Percentiles rank a stretch among this genome's conserved stretches.
Evolutionary conservation across 1,140 invertebrate species (phyloP).

Genomic region (Heliconius nattereri): DNA sequence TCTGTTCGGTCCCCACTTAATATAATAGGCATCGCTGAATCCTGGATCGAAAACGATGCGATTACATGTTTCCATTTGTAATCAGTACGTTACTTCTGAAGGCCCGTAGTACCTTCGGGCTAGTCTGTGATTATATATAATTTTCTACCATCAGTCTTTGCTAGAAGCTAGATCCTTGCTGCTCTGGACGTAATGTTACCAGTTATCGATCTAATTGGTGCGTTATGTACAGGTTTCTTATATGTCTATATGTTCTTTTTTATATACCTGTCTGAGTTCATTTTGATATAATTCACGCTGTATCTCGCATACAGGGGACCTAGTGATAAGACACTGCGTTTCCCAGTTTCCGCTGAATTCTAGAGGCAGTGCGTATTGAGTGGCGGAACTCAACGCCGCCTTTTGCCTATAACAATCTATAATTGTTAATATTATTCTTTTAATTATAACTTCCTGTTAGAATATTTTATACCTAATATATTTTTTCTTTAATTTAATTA

Average conservation of each 20-base stretch:
- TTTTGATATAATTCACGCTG: no score
- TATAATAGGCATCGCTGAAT: conserved; percentile 76
- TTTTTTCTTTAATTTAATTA: not conserved
- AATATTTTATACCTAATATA: no score
- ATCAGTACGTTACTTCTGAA: conserved; percentile 69
- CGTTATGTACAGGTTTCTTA: conserved; percentile 59
- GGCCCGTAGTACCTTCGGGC: conserved; percentile 64
- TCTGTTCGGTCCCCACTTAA: conserved; percentile 73
- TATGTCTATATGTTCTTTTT: not conserved
- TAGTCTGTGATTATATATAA: conserved; percentile 75
- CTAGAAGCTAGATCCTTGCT: conserved; percentile 63
- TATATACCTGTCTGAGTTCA: no score
- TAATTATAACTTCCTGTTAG: no score
- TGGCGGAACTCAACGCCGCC: no score
- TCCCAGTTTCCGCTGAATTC: no score
- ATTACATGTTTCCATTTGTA: conserved; percentile 78
- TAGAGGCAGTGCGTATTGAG: no score
- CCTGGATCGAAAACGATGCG: conserved; percentile 74
- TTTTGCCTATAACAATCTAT: no score
- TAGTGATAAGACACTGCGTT: no score
- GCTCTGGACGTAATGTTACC: conserved; percentile 58
- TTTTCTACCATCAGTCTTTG: conserved; percentile 79
- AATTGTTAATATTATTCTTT: no score
- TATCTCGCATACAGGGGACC: no score
- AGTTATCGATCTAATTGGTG: conserved; percentile 75